phyloP scores from a whole-genome alignment of 2,797 vertebrate species.

The Valencia hispanica region DNA sequence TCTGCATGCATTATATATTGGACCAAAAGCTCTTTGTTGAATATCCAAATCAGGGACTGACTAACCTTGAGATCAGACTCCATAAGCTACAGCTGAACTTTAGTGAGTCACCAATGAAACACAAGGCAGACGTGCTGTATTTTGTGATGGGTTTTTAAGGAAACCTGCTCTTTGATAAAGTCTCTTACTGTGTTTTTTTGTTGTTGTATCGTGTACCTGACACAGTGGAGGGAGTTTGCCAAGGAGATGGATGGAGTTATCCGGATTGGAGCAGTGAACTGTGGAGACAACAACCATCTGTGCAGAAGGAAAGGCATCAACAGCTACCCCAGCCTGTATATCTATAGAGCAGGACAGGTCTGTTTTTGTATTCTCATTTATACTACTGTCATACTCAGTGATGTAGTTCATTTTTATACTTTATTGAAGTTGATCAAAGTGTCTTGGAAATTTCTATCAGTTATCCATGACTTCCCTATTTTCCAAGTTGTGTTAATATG shows the following conservation, averaged over 20 bases:
- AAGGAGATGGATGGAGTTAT: constrained; percentile 97
- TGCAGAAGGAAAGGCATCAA: constrained; percentile 93
- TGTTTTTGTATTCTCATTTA: background rate
- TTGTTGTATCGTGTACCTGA: constrained; percentile 9
- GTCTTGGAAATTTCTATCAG: background rate
- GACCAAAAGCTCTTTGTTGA: background rate
- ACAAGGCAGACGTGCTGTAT: background rate
- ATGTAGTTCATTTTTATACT: background rate
- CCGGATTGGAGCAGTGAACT: constrained; percentile 95
- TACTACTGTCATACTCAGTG: background rate
- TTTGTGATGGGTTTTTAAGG: background rate
- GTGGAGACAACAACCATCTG: constrained; percentile 92
- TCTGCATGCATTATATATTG: background rate
- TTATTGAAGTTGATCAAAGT: background rate
- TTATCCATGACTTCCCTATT: background rate
- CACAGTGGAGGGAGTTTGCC: constrained; percentile 95
- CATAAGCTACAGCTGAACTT: background rate
- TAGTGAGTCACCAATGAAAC: background rate
- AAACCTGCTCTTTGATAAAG: background rate
- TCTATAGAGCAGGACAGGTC: constrained; percentile 91
- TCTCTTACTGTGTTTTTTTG: background rate
- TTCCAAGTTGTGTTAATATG: background rate
- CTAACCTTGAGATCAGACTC: background rate
- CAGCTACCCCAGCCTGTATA: constrained; percentile 93
- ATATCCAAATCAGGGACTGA: background rate